Evolutionary conservation across 1,140 invertebrate genomes (phyloP), one percentile per base, ranked within the genome.

Genomic region (Magallana ariakensis): DNA sequence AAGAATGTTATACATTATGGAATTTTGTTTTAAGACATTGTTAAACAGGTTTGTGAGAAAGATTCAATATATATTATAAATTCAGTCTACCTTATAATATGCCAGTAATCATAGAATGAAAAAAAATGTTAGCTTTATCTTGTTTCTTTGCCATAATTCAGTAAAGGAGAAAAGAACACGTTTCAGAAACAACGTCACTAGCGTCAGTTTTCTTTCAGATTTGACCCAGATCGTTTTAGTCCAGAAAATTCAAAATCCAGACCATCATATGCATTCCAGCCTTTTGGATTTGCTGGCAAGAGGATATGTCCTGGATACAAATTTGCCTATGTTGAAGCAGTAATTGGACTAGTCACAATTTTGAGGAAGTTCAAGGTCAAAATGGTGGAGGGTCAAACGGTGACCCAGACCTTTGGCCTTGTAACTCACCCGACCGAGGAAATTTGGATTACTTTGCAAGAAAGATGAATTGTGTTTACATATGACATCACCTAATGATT

Each of bases 251-350:
- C 55, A 26, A 93, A 92, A 62, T 85, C 11, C 11, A 81, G 89
- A 83, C 89, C 91, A 80, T 1, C 88, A 0, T 84, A 92, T 53
- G 87, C 91, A 5, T 94, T 94, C 86, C 81, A 87, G 53, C 93
- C 94, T 22, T 94, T 93, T 90, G 94, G 93, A 53, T 94, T 94
- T 92, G 93, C 92, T 84, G 94, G 93, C 0, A 93, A 94, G 83
- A 87, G 94, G 55, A 87, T 86, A 11, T 94, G 94, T 86, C 93
- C 93, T 22, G 94, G 89, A 0, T 89, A 92, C 80, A 87, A 88
- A 80, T 91, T 94, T 88, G 88, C 91, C n/a, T 91, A 91, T 80
- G n/a, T 84, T 11, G 91, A 93, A 84, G 84, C 87, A n/a, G 55
- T 86, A 19, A 81, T 91, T 13, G 88, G 89, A 53, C 19, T 94